Evolutionary conservation across 30 jellyfish, hydroid and myxozoan species (phyloP).

Genomic region (Aurelia sp.): DNA sequence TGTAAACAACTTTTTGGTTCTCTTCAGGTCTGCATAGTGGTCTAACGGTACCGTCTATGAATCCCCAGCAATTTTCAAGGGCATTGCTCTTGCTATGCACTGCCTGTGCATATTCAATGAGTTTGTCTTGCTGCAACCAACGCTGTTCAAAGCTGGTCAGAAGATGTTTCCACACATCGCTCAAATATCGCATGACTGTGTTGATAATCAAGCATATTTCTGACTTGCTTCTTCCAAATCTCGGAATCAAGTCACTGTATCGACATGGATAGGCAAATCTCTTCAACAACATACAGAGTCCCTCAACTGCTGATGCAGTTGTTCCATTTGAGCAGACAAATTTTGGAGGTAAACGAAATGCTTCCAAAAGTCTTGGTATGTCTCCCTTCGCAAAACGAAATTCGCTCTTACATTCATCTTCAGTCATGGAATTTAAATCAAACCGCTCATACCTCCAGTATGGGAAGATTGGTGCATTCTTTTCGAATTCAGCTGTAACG

Average conservation of each 20-base stretch:
- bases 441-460: constrained; percentile 16
- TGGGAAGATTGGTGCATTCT: not conserved
- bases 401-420: constrained; percentile 47
- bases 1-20: too few relatives aligned
- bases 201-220: constrained; percentile 26
- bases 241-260: constrained; percentile 41
- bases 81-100: constrained; percentile 52
- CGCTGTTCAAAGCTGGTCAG: constrained; percentile 47
- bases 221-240: constrained; percentile 54
- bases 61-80: constrained; percentile 69
- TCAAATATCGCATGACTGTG: constrained; percentile 24
- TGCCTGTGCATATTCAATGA: constrained; percentile 44
- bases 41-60: not conserved
- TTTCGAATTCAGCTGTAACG: not conserved
- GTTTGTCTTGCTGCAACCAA: constrained; percentile 46
- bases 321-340: constrained; percentile 62
- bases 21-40: too few relatives aligned
- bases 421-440: constrained; percentile 28
- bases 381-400: constrained; percentile 53
- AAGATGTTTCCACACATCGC: constrained; percentile 36
- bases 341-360: constrained; percentile 43
- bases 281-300: constrained; percentile 47
- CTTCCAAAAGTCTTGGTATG: constrained; percentile 33
- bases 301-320: constrained; percentile 52
- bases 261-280: constrained; percentile 39